phyloP scores from a whole-genome alignment of 2,113 vertebrate genomes.

The Danionella cerebrum region DNA sequence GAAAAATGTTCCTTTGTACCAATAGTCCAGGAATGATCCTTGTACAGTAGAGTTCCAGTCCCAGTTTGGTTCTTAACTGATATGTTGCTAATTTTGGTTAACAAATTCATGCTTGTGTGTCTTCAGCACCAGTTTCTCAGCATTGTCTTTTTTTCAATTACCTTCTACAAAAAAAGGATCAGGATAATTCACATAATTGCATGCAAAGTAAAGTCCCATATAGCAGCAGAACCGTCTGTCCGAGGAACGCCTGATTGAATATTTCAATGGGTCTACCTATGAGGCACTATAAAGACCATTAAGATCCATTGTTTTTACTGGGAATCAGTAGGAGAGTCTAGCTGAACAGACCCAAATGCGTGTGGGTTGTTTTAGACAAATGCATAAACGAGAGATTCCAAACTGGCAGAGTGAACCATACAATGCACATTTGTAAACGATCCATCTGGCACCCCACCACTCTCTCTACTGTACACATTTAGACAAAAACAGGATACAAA shows the following conservation, averaged over 20 bases:
- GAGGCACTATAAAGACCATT: conserved; percentile 61
- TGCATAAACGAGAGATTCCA: conserved; percentile 14
- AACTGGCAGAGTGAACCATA: neutral
- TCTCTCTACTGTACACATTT: conserved; percentile 16
- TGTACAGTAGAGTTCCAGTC: conserved; percentile 44
- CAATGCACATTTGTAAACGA: conserved; percentile 19
- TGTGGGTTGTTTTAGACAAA: neutral
- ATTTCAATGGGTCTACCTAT: conserved; percentile 60
- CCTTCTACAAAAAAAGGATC: conserved; percentile 52
- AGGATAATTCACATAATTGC: conserved; percentile 60
- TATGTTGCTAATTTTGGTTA: conserved; percentile 47
- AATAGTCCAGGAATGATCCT: conserved; percentile 61
- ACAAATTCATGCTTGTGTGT: conserved; percentile 68
- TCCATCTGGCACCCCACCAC: conserved; percentile 13
- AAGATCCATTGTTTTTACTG: conserved; percentile 3
- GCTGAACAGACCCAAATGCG: neutral
- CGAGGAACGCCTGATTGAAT: conserved; percentile 66
- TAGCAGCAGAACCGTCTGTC: conserved; percentile 60
- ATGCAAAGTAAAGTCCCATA: conserved; percentile 62
- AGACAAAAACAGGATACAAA: neutral
- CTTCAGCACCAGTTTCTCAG: conserved; percentile 53
- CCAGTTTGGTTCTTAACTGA: conserved; percentile 54
- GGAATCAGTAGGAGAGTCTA: conserved; percentile 13
- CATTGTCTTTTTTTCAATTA: conserved; percentile 34
- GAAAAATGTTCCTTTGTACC: conserved; percentile 11